phyloP scores from a whole-genome alignment of 1,140 invertebrate species.

The Drosophila ambigua region DNA sequence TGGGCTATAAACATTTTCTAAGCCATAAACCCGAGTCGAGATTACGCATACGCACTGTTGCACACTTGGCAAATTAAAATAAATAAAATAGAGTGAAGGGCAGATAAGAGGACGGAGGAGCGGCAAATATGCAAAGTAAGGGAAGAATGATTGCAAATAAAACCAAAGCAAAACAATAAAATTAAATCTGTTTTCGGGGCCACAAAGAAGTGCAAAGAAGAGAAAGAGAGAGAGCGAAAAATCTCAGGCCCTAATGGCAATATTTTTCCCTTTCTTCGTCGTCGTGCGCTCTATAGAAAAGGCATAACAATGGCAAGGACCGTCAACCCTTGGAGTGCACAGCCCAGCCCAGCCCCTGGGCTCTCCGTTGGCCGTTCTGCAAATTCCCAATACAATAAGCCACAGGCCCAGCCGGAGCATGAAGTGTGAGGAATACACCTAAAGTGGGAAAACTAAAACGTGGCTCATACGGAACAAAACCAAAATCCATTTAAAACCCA shows the following conservation, averaged over 20 bases:
- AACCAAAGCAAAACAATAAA: conserved; percentile 78
- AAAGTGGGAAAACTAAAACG: conserved; percentile 78
- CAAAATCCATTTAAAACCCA: conserved; percentile 77
- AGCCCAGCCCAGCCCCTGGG: too few species aligned
- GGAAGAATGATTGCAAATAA: conserved; percentile 64
- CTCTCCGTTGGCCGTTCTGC: background rate
- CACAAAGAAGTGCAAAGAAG: conserved; percentile 8
- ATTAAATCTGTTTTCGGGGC: conserved; percentile 71
- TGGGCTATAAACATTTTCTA: conserved; percentile 64
- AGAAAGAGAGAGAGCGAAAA: background rate
- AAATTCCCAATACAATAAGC: conserved; percentile 72
- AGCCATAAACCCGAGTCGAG: conserved; percentile 67
- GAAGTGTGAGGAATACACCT: conserved; percentile 70
- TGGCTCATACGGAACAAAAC: conserved; percentile 61
- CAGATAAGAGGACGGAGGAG: conserved; percentile 12
- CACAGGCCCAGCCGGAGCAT: conserved; percentile 44
- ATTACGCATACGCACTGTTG: conserved; percentile 81
- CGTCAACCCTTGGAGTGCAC: conserved; percentile 50
- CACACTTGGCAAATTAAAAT: conserved; percentile 69
- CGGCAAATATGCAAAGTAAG: conserved; percentile 51
- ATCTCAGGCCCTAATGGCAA: conserved; percentile 64
- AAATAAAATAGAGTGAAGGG: conserved; percentile 29
- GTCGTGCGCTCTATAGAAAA: conserved; percentile 58
- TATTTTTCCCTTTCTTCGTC: conserved; percentile 32
- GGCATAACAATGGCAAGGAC: conserved; percentile 64